Evolutionary conservation across 2,888 invertebrate species (phyloP).

Genomic region (Linnaemya vulpina): DNA sequence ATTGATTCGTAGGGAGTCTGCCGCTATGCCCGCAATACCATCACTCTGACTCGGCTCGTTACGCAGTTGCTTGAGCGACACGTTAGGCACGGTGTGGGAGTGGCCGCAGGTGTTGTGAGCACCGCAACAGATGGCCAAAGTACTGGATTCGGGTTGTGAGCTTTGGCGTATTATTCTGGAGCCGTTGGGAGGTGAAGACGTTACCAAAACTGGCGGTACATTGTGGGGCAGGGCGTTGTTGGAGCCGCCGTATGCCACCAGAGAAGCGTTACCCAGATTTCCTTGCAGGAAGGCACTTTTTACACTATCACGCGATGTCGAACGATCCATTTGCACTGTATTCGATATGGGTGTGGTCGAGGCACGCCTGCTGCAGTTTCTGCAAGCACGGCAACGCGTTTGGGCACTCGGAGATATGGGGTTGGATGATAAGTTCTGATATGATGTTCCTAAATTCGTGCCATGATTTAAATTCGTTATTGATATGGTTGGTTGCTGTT

Average conservation of each 20-base stretch:
- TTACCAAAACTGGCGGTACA: constrained; percentile 89
- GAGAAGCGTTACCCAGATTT: constrained; percentile 77
- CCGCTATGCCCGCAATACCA: constrained; percentile 96
- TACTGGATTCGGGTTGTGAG: constrained; percentile 83
- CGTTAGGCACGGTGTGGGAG: constrained; percentile 89
- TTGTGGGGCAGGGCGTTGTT: constrained; percentile 76
- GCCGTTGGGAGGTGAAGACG: constrained; percentile 86
- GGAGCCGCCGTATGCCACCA: constrained; percentile 76
- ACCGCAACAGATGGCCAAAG: constrained; percentile 84
- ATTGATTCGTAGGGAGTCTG: constrained; percentile 97
- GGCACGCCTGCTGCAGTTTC: constrained; percentile 90
- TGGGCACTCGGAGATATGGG: constrained; percentile 82
- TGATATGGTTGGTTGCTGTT: constrained; percentile 83
- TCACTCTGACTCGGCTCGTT: constrained; percentile 86
- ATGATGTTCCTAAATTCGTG: constrained; percentile 80
- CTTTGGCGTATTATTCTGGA: constrained; percentile 91
- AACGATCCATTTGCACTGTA: constrained; percentile 90
- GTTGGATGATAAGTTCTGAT: constrained; percentile 85
- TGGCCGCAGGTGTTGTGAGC: constrained; percentile 86
- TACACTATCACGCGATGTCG: constrained; percentile 92
- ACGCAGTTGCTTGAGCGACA: constrained; percentile 92
- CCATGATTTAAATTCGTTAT: constrained; percentile 83
- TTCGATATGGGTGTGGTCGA: constrained; percentile 90
- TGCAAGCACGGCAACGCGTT: constrained; percentile 85
- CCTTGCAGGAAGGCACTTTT: constrained; percentile 87